These are phyloP conservation scores for Mugil cephalus DNA, from an alignment of 2,113 vertebrate genomes.

Conservation along the genomic window DNA sequence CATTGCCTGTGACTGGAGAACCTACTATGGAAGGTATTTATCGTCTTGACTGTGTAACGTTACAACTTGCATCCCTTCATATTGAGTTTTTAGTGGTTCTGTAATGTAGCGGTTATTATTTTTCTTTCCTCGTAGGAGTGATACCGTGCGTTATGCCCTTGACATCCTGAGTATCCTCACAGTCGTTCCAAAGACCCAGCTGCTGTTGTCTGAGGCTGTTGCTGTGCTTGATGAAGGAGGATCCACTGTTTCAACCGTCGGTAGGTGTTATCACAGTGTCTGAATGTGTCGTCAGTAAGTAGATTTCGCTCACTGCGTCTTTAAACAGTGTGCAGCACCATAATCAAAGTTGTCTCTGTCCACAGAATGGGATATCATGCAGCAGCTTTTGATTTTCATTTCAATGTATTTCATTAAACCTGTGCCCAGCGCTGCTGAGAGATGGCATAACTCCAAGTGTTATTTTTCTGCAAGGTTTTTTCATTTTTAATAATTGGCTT, in stretches of 20 bases:
- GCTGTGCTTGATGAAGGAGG: conserved; percentile 95
- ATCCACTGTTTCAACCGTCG: conserved; percentile 94
- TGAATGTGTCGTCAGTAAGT: too few species aligned
- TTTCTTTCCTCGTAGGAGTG: conserved; percentile 86
- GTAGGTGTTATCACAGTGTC: conserved; percentile 79
- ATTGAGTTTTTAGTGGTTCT: background rate
- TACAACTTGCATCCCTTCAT: background rate
- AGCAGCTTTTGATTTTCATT: conserved; percentile 15
- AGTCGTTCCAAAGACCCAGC: conserved; percentile 97
- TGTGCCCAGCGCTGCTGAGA: conserved; percentile 23
- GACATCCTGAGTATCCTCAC: conserved; percentile 97
- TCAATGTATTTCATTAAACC: conserved; percentile 33
- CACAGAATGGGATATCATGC: conserved; percentile 24
- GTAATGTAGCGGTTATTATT: background rate
- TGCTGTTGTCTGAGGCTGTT: conserved; percentile 93
- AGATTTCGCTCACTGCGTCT: too few species aligned
- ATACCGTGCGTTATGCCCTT: conserved; percentile 96
- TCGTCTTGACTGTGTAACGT: background rate
- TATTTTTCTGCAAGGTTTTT: conserved; percentile 19
- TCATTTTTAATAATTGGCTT: conserved; percentile 4
- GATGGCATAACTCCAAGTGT: conserved; percentile 14
- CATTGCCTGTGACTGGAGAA: conserved; percentile 98
- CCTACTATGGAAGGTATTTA: conserved; percentile 95
- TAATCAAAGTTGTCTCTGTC: conserved; percentile 9
- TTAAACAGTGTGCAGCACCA: background rate